Percentiles rank a stretch among this genome's conserved stretches.
These are phyloP conservation scores for Chaenocephalus aceratus DNA, from an alignment of 2,113 vertebrate genomes.

Conservation along the genomic window DNA sequence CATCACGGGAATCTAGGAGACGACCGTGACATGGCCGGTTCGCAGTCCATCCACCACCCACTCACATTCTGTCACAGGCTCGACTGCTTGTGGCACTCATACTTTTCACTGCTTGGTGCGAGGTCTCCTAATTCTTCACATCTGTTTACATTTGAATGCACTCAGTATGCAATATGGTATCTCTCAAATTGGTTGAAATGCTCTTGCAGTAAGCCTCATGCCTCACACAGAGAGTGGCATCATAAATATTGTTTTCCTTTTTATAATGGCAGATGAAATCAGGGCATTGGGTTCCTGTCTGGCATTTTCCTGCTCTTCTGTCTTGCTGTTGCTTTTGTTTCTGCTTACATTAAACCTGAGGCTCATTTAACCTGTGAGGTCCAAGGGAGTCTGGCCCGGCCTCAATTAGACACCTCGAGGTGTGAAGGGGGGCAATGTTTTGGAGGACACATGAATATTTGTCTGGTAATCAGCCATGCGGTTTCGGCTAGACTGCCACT, in stretches of 20 bases:
- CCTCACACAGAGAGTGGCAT: conserved; percentile 3
- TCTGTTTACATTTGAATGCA: not conserved
- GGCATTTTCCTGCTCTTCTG: conserved; percentile 22
- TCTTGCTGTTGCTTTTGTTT: conserved; percentile 29
- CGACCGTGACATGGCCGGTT: conserved; percentile 38
- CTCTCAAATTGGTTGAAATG: conserved; percentile 12
- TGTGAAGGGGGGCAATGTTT: conserved; percentile 26
- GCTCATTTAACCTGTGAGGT: conserved; percentile 54
- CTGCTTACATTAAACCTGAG: conserved; percentile 46
- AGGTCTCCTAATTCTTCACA: too few species aligned
- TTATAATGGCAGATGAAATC: conserved; percentile 27
- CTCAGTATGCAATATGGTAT: not conserved
- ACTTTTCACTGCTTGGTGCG: not conserved
- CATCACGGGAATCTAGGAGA: conserved; percentile 50
- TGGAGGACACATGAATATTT: conserved; percentile 27
- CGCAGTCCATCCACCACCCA: conserved; percentile 42
- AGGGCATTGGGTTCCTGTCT: conserved; percentile 27
- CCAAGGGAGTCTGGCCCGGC: conserved; percentile 21
- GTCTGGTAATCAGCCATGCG: conserved; percentile 28
- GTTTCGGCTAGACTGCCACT: conserved; percentile 28
- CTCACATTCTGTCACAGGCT: conserved; percentile 34
- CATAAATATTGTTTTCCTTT: not conserved
- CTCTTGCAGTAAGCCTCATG: not conserved
- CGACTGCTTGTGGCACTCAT: conserved; percentile 18
- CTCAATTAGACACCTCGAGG: conserved; percentile 31